Base-by-base conservation (phyloP, 2,113 vertebrate genomes). In the Hyaena hyaena region DNA sequence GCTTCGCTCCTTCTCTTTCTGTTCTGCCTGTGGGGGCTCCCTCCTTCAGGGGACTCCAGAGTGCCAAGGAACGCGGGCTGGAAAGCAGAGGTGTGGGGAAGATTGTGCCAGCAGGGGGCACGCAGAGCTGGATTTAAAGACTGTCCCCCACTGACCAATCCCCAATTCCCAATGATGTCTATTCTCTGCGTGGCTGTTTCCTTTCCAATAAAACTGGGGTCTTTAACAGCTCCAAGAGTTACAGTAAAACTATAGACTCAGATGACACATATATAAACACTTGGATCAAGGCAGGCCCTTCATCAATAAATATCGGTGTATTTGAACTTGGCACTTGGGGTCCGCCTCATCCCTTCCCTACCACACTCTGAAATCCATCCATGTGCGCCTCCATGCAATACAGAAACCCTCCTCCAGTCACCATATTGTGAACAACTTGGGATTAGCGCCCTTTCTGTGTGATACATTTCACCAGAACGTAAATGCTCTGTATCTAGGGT, bases 41-140 rank as follows among this genome's bases (percentile, higher is more conserved):
- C 50, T 71, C 26, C n/a, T 61, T 5, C 2, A 0, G 7, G 69
- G 10, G 26, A 11, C 4, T 33, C 50, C 73, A 1, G 8, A 1
- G 31, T 15, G 23, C 28, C 23, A 5, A 7, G 2, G 6, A 1
- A 7, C 3, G 0, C 0, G 69, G 55, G 7, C 10, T 33, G 45
- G 3, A 39, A 24, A 12, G 2, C 35, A 0, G 2, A 0, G 6
- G 2, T 33, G 16, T 33, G 35, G 45, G 45, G 48, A 81, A 10
- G 26, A 24, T 16, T 9, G 0, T 10, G 26, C 4, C 8, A 7
- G 3, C 8, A 3, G 7, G 4, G 1, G 6, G 7, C n/a, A 14
- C 19, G 7, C 28, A 21, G 12, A 10, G 14, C 21, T 28, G 19
- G 12, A 8, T 66, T 24, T 23, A 53, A 39, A 24, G 10, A 15